Conservation (phyloP, 2,888 invertebrate genomes). For the Diarsia dahlii region DNA sequence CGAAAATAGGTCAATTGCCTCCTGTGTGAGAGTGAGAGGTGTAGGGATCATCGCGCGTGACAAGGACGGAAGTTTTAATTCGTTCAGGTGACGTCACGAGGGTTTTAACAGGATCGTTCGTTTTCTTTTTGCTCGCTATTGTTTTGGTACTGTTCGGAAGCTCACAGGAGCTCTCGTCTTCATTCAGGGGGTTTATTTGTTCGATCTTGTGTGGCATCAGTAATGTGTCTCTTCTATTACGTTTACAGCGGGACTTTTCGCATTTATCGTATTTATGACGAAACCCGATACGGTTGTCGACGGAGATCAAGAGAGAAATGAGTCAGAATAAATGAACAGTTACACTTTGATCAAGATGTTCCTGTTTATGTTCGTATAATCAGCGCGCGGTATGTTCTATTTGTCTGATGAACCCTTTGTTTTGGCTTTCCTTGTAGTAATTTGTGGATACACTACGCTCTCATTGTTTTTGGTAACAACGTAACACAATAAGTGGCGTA, state of each 20-base stretch:
- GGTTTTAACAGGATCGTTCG: slow-evolving; percentile 83
- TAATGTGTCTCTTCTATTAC: slow-evolving; percentile 73
- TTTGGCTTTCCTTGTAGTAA: slow-evolving; percentile 40
- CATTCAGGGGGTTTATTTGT: slow-evolving; percentile 72
- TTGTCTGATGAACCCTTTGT: slow-evolving; percentile 53
- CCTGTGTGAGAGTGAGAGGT: slow-evolving; percentile 80
- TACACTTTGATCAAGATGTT: slow-evolving; percentile 75
- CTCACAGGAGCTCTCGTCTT: slow-evolving; percentile 70
- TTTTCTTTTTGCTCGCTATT: slow-evolving; percentile 84
- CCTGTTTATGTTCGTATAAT: slow-evolving; percentile 76
- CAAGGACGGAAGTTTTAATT: slow-evolving; percentile 83
- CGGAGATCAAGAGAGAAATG: slow-evolving; percentile 74
- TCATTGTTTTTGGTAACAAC: slow-evolving; percentile 50
- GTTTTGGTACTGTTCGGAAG: slow-evolving; percentile 79
- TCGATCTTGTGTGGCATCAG: slow-evolving; percentile 71
- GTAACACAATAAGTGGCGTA: slow-evolving; percentile 53
- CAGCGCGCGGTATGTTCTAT: slow-evolving; percentile 57
- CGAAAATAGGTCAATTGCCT: slow-evolving; percentile 90
- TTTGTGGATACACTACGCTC: slow-evolving; percentile 41
- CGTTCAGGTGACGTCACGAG: slow-evolving; percentile 89
- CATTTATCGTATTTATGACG: slow-evolving; percentile 63
- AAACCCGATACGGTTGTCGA: slow-evolving; percentile 57
- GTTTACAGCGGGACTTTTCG: slow-evolving; percentile 43
- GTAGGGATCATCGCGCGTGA: slow-evolving; percentile 75
- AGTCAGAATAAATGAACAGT: slow-evolving; percentile 76